Evolutionary conservation across 2,113 vertebrate species (phyloP).

Genomic region (Cyanoliseus patagonus): DNA sequence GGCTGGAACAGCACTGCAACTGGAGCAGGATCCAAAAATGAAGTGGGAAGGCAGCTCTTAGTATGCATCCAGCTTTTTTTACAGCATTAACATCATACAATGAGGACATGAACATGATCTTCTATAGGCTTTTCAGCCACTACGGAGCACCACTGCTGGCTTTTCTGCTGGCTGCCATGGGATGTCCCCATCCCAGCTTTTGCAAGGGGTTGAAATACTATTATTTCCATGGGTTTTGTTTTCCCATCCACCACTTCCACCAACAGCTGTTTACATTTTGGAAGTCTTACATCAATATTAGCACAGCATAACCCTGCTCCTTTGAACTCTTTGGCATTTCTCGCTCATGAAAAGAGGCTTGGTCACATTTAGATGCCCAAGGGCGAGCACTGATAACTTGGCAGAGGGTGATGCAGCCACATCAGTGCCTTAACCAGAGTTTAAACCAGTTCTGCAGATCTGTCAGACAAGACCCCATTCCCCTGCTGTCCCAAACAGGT

Average conservation of each 20-base stretch:
- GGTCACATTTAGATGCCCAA: fast-evolving
- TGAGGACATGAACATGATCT: background rate
- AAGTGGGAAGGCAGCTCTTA: background rate
- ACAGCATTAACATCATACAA: background rate
- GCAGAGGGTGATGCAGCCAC: background rate
- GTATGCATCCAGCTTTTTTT: background rate
- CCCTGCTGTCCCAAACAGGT: fast-evolving
- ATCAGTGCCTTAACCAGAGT: fast-evolving
- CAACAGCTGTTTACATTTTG: background rate
- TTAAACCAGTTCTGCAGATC: background rate
- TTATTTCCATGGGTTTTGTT: background rate
- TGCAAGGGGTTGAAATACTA: background rate
- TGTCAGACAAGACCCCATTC: fast-evolving
- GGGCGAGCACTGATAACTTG: fast-evolving
- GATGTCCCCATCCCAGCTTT: background rate
- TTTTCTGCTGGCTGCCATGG: background rate
- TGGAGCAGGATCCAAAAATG: background rate
- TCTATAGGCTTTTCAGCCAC: background rate
- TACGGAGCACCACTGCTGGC: background rate
- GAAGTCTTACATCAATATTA: background rate
- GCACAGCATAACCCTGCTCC: background rate
- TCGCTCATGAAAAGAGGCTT: fast-evolving
- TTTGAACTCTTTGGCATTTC: background rate
- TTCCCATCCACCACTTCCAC: background rate
- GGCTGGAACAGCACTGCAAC: background rate